phyloP scores from a whole-genome alignment of 2,888 invertebrate genomes.

The Spatulosminthurus flaviceps region DNA sequence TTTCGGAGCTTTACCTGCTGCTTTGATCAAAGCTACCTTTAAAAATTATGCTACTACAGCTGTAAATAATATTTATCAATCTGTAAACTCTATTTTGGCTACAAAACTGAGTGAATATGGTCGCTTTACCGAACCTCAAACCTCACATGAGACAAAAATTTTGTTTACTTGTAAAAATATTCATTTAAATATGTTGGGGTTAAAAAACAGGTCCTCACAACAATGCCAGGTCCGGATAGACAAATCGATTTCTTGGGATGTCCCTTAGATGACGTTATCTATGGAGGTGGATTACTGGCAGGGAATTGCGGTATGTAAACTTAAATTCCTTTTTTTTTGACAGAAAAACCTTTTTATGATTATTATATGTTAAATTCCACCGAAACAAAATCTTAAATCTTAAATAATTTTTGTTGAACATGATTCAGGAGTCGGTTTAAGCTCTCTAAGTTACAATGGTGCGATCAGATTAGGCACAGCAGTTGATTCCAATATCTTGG shows the following conservation, averaged over 20 bases:
- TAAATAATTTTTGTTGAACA: not conserved
- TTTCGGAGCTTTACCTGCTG: constrained; percentile 44
- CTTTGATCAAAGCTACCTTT: constrained; percentile 36
- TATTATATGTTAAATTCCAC: not conserved
- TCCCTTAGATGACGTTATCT: constrained; percentile 45
- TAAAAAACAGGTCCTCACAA: constrained; percentile 28
- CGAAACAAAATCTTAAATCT: not conserved
- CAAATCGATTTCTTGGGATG: constrained; percentile 36
- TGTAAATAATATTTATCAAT: too few species aligned
- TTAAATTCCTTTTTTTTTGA: not conserved
- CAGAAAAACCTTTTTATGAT: not conserved
- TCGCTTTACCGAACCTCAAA: too few species aligned
- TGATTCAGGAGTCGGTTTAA: constrained; percentile 55
- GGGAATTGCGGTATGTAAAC: constrained; percentile 48
- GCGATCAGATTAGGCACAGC: constrained; percentile 55
- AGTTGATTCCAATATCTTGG: constrained; percentile 57
- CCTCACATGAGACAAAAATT: not conserved
- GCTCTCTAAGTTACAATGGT: constrained; percentile 60
- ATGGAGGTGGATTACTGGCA: constrained; percentile 45
- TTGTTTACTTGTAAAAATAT: not conserved
- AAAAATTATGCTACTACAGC: constrained; percentile 46
- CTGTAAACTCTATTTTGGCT: too few species aligned
- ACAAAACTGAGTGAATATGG: too few species aligned
- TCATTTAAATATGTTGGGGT: not conserved
- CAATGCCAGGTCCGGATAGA: constrained; percentile 43